Evolutionary conservation across 2,888 invertebrate species (phyloP).

Genomic region (Halocaridina rubra): DNA sequence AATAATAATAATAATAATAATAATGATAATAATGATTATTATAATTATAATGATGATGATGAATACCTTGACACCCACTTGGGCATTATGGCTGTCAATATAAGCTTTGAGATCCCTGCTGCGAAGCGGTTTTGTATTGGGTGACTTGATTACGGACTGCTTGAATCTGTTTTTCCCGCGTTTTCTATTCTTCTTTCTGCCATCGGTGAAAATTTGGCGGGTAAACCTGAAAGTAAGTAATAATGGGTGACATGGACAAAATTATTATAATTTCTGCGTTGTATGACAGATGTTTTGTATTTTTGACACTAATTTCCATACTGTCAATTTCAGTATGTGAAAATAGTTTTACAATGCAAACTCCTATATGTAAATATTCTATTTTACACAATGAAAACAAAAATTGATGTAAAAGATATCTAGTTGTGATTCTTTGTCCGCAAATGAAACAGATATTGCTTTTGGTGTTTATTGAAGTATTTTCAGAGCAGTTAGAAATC

Average conservation of each 20-base stretch:
- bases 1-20: too few species aligned
- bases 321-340: neutral
- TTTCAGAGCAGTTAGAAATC: too few species aligned
- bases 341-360: neutral
- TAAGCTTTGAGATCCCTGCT: slow-evolving; percentile 70
- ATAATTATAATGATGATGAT: too few species aligned
- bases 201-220: neutral
- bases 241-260: neutral
- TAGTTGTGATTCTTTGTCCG: neutral
- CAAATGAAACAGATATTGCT: too few species aligned
- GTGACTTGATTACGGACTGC: too few species aligned
- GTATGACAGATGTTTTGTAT: too few species aligned
- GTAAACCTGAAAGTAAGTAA: too few species aligned
- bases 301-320: neutral
- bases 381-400: neutral
- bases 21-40: too few species aligned
- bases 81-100: slow-evolving; percentile 14
- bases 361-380: neutral
- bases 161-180: neutral
- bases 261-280: too few species aligned
- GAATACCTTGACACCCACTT: neutral
- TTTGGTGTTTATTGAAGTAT: too few species aligned
- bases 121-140: slow-evolving; percentile 75
- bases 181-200: neutral
- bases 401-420: too few species aligned